phyloP scores from a whole-genome alignment of 2,888 invertebrate genomes.

The Tetragnatha montana region DNA sequence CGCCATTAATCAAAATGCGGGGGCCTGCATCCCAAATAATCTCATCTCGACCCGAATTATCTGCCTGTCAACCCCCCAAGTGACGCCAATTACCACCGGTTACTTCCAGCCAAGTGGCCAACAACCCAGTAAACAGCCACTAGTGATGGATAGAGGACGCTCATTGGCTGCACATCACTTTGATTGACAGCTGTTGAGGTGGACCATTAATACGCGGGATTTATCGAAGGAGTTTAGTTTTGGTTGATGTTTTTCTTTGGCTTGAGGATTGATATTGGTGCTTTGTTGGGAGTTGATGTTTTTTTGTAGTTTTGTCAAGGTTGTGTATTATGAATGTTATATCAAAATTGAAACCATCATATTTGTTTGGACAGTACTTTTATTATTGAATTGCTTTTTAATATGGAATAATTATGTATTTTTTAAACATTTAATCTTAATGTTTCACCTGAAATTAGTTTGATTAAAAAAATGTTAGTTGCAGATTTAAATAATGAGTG shows the following conservation, averaged over 20 bases:
- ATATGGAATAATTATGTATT: too few species aligned
- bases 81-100: constrained; percentile 35
- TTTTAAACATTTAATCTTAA: too few species aligned
- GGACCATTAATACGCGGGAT: background rate
- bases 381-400: too few species aligned
- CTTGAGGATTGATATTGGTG: background rate
- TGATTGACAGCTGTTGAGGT: constrained; percentile 47
- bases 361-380: too few species aligned
- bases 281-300: background rate
- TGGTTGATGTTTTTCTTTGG: background rate
- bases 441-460: too few species aligned
- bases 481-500: too few species aligned
- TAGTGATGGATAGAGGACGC: constrained; percentile 38
- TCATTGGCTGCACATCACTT: constrained; percentile 3
- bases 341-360: too few species aligned
- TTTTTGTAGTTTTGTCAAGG: background rate
- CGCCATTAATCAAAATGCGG: background rate
- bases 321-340: too few species aligned
- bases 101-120: constrained; percentile 27
- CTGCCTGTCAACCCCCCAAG: background rate
- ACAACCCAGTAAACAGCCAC: constrained; percentile 38
- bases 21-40: background rate
- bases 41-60: background rate
- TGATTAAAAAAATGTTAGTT: too few species aligned
- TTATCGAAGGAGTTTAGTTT: background rate